Conservation (phyloP, 2,888 invertebrate genomes). For the Lochmaea capreae region DNA sequence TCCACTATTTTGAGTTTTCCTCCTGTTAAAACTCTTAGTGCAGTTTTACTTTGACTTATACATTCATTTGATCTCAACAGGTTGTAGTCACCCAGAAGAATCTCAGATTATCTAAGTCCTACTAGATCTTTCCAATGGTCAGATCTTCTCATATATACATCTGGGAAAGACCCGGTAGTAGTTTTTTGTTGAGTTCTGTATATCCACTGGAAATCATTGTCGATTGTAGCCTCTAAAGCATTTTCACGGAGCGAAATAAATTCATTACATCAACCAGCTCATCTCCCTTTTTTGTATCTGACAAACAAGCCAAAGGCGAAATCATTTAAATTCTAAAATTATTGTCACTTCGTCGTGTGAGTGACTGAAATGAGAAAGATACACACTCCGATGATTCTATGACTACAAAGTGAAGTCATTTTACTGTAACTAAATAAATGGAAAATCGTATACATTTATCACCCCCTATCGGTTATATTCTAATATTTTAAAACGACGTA, state of each 20-base stretch:
- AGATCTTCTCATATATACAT: no score
- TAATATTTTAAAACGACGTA: conserved; percentile 45
- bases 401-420: conserved; percentile 61
- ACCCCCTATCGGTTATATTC: conserved; percentile 35
- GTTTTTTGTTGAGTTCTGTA: neutral
- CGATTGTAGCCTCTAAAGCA: conserved; percentile 1
- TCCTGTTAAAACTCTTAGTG: no score
- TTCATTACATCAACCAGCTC: conserved; percentile 35
- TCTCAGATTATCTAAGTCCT: no score
- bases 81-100: no score
- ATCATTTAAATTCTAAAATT: conserved; percentile 65
- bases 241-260: conserved; percentile 44
- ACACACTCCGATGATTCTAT: conserved; percentile 58
- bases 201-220: neutral
- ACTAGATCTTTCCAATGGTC: no score
- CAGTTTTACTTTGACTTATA: no score
- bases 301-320: conserved; percentile 52
- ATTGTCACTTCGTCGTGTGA: conserved; percentile 62
- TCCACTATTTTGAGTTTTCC: no score
- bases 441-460: conserved; percentile 50
- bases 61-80: no score
- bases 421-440: conserved; percentile 61
- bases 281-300: conserved; percentile 35
- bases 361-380: conserved; percentile 60
- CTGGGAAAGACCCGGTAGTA: no score